Conservation (phyloP, 2,888 invertebrate genomes). For the Ectobius pallidus region DNA sequence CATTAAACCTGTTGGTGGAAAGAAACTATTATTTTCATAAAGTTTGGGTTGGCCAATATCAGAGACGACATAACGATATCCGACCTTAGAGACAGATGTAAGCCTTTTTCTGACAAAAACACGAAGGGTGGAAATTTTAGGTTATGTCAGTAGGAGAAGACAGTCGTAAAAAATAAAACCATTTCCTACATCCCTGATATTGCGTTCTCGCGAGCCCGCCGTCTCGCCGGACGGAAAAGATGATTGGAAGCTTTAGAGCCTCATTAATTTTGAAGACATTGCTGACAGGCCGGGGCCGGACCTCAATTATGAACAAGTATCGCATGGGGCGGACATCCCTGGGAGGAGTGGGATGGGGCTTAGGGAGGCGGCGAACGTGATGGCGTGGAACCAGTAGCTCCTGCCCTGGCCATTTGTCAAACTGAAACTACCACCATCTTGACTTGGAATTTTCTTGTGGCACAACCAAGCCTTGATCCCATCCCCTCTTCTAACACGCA, state of each 20-base stretch:
- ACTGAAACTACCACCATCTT: slow-evolving; percentile 5
- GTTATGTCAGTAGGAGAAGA: too few species aligned
- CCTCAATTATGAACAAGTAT: slow-evolving; percentile 5
- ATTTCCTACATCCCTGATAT: not conserved
- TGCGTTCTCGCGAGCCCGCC: not conserved
- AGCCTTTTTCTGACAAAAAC: too few species aligned
- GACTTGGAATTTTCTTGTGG: slow-evolving; percentile 4
- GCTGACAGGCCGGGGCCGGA: not conserved
- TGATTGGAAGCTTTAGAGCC: not conserved
- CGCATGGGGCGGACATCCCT: not conserved
- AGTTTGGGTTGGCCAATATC: too few species aligned
- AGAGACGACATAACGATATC: too few species aligned
- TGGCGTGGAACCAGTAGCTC: not conserved
- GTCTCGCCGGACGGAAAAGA: not conserved
- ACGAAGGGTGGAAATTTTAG: too few species aligned
- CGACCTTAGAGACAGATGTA: too few species aligned
- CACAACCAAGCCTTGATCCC: not conserved
- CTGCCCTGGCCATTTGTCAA: slow-evolving; percentile 2
- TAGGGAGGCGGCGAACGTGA: not conserved
- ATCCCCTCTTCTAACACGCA: not conserved
- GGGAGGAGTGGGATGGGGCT: not conserved
- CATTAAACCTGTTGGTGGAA: too few species aligned
- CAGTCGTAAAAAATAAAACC: not conserved
- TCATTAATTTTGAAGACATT: slow-evolving; percentile 5
- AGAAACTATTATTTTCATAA: too few species aligned